phyloP scores from a whole-genome alignment of 2,113 vertebrate species.

The Fukomys damarensis region DNA sequence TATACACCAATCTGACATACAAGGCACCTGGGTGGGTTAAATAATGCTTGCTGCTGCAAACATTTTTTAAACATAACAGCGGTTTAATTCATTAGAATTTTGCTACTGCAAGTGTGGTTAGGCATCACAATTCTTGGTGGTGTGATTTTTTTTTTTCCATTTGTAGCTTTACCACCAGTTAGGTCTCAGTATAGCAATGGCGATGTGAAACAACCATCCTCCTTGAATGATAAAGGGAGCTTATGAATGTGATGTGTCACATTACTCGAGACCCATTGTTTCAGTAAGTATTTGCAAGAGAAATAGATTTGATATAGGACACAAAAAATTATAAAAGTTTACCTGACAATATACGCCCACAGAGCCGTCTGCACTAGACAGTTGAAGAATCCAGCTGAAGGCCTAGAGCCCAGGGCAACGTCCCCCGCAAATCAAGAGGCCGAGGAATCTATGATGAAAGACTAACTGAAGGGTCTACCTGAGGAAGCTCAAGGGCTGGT shows the following conservation, averaged over 20 bases:
- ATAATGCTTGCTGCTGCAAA: conserved; percentile 7
- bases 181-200: not conserved
- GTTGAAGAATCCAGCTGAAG: not conserved
- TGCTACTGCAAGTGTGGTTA: not conserved
- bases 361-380: not conserved
- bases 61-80: conserved; percentile 18
- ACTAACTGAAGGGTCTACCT: not conserved
- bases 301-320: not conserved
- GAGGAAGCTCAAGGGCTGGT: not conserved
- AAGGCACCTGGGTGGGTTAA: not conserved
- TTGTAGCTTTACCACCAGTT: not conserved
- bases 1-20: not conserved
- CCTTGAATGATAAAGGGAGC: not conserved
- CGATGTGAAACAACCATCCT: not conserved
- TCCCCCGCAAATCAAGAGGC: not conserved
- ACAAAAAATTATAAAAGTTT: not conserved
- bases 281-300: not conserved
- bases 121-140: not conserved
- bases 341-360: not conserved
- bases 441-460: not conserved
- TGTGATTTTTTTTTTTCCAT: not conserved
- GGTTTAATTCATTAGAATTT: not conserved
- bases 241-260: not conserved
- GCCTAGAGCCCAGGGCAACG: not conserved
- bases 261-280: not conserved